A percentile compares a stretch with the other conserved stretches of the same genome.
phyloP scores from a whole-genome alignment of 2,113 vertebrate genomes.

The Orientallactaga bullata region DNA sequence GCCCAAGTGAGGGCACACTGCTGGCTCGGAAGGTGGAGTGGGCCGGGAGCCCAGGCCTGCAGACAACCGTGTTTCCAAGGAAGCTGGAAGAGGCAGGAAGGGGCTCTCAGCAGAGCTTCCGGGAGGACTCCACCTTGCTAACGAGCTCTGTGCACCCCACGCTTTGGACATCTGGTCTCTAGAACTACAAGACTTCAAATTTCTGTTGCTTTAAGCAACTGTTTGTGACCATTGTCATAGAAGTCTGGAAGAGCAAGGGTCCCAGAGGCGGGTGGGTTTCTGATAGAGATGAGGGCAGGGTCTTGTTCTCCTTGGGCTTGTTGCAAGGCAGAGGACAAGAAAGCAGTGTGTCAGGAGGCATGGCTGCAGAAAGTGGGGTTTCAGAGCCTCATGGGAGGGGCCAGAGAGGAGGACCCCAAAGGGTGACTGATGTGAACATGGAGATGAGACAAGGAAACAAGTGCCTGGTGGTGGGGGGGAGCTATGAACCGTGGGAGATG shows the following conservation, averaged over 20 bases:
- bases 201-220: no score
- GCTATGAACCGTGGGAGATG: rapidly evolving
- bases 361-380: neutral
- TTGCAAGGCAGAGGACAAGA: rapidly evolving
- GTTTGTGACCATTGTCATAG: rapidly evolving
- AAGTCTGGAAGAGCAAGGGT: rapidly evolving
- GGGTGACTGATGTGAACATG: neutral
- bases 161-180: neutral
- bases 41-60: rapidly evolving
- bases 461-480: rapidly evolving
- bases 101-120: rapidly evolving
- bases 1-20: rapidly evolving
- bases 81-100: neutral
- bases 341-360: rapidly evolving
- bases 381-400: rapidly evolving
- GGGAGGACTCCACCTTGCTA: neutral
- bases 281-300: rapidly evolving
- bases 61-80: neutral
- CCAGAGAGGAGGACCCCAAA: rapidly evolving
- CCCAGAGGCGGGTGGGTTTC: neutral
- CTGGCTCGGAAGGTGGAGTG: neutral
- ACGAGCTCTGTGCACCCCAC: rapidly evolving
- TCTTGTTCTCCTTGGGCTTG: neutral
- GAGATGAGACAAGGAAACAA: rapidly evolving
- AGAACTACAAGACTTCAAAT: neutral